Evolutionary conservation across 2,113 vertebrate genomes (phyloP), one percentile per base, ranked within the genome.

Genomic region (Thymallus thymallus): DNA sequence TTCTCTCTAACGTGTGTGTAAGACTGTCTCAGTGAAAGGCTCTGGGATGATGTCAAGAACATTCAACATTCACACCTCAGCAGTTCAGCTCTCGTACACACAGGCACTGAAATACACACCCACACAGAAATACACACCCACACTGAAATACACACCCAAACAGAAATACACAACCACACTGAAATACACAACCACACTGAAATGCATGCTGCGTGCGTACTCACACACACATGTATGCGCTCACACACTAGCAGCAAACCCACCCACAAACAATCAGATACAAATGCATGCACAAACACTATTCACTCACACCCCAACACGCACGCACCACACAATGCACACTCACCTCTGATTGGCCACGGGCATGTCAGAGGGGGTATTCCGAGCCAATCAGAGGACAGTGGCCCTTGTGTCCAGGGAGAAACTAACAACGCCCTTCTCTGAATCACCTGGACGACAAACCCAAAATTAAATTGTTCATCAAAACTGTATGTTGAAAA

Each of bases 311-410:
- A 68, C 69, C 69, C 12, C 72, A 9, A 56, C n/a, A 71, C 35
- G 6, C 41, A 78, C n/a, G n/a, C 56, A 70, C 75, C 0, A 72
- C 77, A 84, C 84, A 82, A 74, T 80, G 79, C 86, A 86, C 89
- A 91, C 92, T 91, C 88, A 93, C 91, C 91, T 93, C 90, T 92
- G 91, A 93, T 93, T 93, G 92, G 92, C 92, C 91, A 93, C 92
- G 88, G 92, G 92, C 92, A 93, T 93, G 91, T 92, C 91, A 93
- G 90, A 90, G 88, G 88, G 86, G 90, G 87, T 74, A 89, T 90
- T 92, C 91, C 89, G 87, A 92, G 90, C 91, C 92, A 92, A 93
- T 93, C 91, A 93, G 92, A 93, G 91, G 91, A 91, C 90, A 91
- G 91, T 88, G 91, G 86, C 91, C 90, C 91, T 88, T 87, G 89